These are phyloP conservation scores for Alouatta palliata DNA, from an alignment of 2,113 vertebrate genomes.

Conservation along the genomic window DNA sequence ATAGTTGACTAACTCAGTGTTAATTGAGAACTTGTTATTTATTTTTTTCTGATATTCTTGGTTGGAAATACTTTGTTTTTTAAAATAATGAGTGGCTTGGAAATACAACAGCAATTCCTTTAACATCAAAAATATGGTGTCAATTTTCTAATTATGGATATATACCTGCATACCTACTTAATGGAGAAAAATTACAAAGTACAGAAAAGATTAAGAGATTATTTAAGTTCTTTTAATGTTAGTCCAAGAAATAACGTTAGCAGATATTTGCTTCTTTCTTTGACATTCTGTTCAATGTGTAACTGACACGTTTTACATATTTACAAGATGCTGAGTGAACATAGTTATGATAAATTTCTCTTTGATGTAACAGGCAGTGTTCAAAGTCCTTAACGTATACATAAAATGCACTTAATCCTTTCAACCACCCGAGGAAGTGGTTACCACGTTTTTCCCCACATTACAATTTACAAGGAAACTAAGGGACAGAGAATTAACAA, in stretches of 20 bases:
- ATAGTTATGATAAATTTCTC: not conserved
- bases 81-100: not conserved
- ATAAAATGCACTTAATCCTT: not conserved
- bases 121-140: not conserved
- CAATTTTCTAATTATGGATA: not conserved
- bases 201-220: not conserved
- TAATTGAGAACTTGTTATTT: not conserved
- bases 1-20: not conserved
- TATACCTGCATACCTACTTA: not conserved
- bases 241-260: not conserved
- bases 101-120: not conserved
- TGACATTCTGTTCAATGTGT: not conserved
- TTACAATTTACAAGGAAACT: not conserved
- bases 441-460: not conserved
- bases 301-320: not conserved
- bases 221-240: not conserved
- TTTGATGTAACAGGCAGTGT: not conserved
- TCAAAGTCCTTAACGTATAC: not conserved
- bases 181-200: not conserved
- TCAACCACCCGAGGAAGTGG: not conserved
- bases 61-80: not conserved
- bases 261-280: not conserved
- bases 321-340: not conserved
- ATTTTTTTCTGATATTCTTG: not conserved
- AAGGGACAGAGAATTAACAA: not conserved